phyloP scores from a whole-genome alignment of 2,113 vertebrate species.

The Paratilapia polleni region DNA sequence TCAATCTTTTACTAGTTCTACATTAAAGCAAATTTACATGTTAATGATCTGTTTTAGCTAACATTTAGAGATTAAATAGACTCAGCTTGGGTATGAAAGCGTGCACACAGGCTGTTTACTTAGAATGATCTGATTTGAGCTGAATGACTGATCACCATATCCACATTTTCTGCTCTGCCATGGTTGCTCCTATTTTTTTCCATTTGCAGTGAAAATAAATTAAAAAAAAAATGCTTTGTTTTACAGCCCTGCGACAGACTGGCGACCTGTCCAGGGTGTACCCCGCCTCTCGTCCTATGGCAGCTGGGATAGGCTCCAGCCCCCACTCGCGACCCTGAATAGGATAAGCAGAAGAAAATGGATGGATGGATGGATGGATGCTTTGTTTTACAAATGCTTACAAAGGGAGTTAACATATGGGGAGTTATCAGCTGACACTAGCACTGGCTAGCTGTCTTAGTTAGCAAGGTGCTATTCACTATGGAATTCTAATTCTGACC shows the following conservation, averaged over 20 bases:
- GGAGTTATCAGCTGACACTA: background rate
- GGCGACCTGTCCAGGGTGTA: too few species aligned
- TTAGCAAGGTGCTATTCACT: background rate
- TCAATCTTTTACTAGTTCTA: background rate
- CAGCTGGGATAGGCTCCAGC: too few species aligned
- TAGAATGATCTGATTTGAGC: background rate
- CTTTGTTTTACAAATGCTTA: background rate
- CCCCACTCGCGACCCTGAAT: too few species aligned
- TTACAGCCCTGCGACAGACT: too few species aligned
- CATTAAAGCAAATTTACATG: background rate
- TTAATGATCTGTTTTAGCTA: background rate
- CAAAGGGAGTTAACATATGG: too few species aligned
- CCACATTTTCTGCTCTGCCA: background rate
- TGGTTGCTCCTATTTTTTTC: background rate
- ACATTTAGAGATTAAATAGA: background rate
- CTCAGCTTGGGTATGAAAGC: background rate
- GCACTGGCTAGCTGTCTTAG: background rate
- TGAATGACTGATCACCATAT: background rate
- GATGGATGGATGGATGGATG: too few species aligned
- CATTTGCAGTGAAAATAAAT: background rate
- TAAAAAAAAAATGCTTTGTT: background rate
- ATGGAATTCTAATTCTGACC: background rate
- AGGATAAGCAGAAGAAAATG: too few species aligned
- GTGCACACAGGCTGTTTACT: background rate
- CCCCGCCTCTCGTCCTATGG: too few species aligned